A percentile compares a stretch with the other conserved stretches of the same genome.
These are phyloP conservation scores for Perithous albicinctus DNA, from an alignment of 2,888 invertebrate genomes.

Conservation along the genomic window DNA sequence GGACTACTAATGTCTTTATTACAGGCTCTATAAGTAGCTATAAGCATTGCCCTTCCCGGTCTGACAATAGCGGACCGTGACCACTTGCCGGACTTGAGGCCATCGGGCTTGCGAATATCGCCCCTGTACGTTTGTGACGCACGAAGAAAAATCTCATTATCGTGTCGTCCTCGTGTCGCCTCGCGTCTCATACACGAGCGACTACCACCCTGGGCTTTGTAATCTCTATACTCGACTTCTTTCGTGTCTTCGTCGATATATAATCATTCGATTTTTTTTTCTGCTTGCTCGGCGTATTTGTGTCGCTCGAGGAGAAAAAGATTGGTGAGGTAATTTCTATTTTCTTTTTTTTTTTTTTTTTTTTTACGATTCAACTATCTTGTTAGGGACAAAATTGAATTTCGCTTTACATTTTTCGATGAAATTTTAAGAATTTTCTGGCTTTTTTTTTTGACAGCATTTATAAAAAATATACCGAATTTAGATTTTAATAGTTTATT, in stretches of 20 bases:
- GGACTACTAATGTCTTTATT: constrained; percentile 34
- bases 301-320: neutral
- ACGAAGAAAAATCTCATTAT: constrained; percentile 58
- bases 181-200: constrained; percentile 9
- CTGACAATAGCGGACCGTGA: constrained; percentile 36
- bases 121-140: constrained; percentile 48
- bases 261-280: constrained; percentile 26
- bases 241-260: constrained; percentile 29
- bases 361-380: neutral
- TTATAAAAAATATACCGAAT: too few relatives aligned
- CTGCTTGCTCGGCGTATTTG: constrained; percentile 26
- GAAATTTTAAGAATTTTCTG: too few relatives aligned
- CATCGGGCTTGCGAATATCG: neutral
- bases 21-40: constrained; percentile 7
- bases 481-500: too few relatives aligned
- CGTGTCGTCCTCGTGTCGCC: constrained; percentile 45
- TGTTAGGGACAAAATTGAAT: too few relatives aligned
- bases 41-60: neutral
- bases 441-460: too few relatives aligned
- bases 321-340: neutral
- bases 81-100: constrained; percentile 37
- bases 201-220: constrained; percentile 4
- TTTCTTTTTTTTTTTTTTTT: too few relatives aligned
- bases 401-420: too few relatives aligned
- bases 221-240: constrained; percentile 3